These are phyloP conservation scores for Zosterops borbonicus DNA, from an alignment of 2,113 vertebrate genomes.

Conservation along the genomic window DNA sequence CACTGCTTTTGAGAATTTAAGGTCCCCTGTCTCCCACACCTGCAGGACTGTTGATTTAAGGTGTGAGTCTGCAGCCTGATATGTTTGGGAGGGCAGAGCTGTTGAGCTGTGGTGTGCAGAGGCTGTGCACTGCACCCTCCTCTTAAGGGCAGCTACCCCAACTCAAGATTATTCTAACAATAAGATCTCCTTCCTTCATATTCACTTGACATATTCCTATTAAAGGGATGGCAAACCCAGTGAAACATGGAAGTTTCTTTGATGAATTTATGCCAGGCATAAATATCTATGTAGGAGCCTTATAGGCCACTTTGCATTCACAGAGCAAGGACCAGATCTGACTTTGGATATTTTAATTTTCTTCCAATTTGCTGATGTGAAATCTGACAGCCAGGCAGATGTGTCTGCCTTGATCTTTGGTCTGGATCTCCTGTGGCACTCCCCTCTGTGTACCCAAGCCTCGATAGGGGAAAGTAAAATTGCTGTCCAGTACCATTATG, in stretches of 20 bases:
- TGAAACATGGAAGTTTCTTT: background rate
- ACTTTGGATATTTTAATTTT: background rate
- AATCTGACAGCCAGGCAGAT: conserved; percentile 36
- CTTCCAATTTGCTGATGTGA: background rate
- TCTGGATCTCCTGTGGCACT: background rate
- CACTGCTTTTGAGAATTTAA: background rate
- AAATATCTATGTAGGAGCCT: background rate
- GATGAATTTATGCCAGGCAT: background rate
- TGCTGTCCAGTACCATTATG: conserved; percentile 1
- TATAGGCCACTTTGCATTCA: background rate
- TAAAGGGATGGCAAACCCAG: background rate
- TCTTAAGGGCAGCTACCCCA: background rate
- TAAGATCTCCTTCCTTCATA: background rate
- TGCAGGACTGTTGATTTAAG: background rate
- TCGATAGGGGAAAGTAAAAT: background rate
- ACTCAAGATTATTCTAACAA: background rate
- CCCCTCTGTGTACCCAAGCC: background rate
- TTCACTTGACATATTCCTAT: background rate
- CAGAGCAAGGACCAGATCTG: background rate
- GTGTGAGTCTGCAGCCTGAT: background rate
- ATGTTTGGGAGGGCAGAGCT: background rate
- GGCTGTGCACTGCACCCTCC: background rate
- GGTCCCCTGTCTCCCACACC: background rate
- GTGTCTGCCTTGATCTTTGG: background rate
- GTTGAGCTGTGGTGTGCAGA: background rate